Evolutionary conservation across 2,113 vertebrate genomes (phyloP), one percentile per base, ranked within the genome.

Genomic region (Mugil cephalus): DNA sequence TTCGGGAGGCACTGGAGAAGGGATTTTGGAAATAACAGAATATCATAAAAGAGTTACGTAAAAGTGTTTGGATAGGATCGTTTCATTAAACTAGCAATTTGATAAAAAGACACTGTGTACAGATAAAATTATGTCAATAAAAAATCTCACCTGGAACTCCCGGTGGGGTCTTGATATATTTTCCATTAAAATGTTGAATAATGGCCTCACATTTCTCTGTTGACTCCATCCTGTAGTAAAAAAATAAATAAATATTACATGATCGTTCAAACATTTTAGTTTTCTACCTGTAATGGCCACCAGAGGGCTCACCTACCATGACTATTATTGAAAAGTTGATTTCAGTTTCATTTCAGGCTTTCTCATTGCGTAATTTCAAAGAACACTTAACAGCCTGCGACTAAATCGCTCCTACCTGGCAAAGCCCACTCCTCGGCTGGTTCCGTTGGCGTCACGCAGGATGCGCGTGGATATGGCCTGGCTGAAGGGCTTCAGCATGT

Each of bases 391-490:
- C 24, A 30, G 24, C 24, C 5, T 8, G 11, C 48, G 17, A 35
- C 9, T 7, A 9, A 63, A 42, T 9, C 48, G 17, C 1, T 8
- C 12, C 2, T 85, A 98, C 97, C 96, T 96, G 77, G 96, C 97
- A 73, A 98, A 98, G 80, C 97, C 97, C 12, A 97, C 96, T 1
- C 97, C 96, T 45, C 97, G 93, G 91, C 97, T 98, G 84, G 94
- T 94, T 8, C 96, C 96, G 1, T 90, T 96, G 75, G 95, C 92
- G 17, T 97, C 96, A 0, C 96, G 94, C 46, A 98, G 94, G 88
- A 98, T 96, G 42, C 96, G 95, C 8, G 97, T 98, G 63, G 96
- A 98, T 86, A 98, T 95, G 51, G 97, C 96, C 84, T 97, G 96
- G 59, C 97, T 96, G 65, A 98, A 98, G 51, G 97, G 96, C 84